Percentiles rank a stretch among this genome's conserved stretches.
phyloP scores from a whole-genome alignment of 2,888 invertebrate species.

The Phyto melanocephala region DNA sequence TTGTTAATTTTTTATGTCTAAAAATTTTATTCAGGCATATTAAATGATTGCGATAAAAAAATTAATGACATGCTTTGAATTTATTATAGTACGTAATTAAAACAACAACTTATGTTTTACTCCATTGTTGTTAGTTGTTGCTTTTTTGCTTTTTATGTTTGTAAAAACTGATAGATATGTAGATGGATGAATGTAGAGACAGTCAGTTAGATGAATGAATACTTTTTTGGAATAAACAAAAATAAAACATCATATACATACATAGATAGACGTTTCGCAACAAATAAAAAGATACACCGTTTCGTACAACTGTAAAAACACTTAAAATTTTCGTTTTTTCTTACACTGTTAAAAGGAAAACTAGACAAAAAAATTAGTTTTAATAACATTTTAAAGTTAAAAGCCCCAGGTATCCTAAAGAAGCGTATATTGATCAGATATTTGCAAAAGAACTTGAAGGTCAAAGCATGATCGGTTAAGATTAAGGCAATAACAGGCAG shows the following conservation, averaged over 20 bases:
- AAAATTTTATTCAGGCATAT: conserved; percentile 49
- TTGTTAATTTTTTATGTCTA: background rate
- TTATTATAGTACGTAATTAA: conserved; percentile 61
- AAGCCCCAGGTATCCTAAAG: too few relatives aligned
- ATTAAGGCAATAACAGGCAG: too few relatives aligned
- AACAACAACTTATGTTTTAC: conserved; percentile 50
- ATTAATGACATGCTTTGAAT: conserved; percentile 60
- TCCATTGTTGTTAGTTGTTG: conserved; percentile 9
- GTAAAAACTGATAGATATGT: conserved; percentile 36
- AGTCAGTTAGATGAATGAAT: conserved; percentile 19
- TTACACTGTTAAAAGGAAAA: too few relatives aligned
- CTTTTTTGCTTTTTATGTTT: background rate
- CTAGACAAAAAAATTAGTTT: too few relatives aligned
- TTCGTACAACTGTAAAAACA: too few relatives aligned
- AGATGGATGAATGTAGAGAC: conserved; percentile 19
- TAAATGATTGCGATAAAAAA: conserved; percentile 56
- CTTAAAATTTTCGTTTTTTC: too few relatives aligned
- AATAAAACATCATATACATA: background rate
- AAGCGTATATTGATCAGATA: too few relatives aligned
- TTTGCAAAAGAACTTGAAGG: too few relatives aligned
- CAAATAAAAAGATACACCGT: background rate
- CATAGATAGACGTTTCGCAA: background rate
- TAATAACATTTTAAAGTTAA: too few relatives aligned
- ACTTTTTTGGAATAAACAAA: conserved; percentile 3
- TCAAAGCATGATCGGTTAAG: too few relatives aligned